Conservation (phyloP, 2,888 invertebrate genomes). For the Amphipyra berbera region DNA sequence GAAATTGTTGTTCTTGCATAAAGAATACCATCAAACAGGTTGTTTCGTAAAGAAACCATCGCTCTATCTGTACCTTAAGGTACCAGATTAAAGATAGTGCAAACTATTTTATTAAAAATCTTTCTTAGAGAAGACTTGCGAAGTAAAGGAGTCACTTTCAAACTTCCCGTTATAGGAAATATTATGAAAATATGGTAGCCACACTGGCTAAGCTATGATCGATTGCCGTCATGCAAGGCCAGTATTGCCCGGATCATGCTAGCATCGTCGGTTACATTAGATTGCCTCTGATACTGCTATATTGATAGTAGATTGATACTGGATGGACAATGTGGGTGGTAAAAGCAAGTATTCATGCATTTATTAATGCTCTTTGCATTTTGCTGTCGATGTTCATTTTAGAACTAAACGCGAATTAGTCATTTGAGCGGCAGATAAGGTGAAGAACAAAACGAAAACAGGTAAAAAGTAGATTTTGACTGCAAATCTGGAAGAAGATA, state of each 20-base stretch:
- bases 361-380: constrained; percentile 1
- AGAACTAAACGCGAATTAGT: neutral
- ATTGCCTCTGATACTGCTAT: constrained; percentile 39
- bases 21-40: constrained; percentile 3
- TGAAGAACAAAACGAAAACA: no score
- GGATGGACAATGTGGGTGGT: constrained; percentile 11
- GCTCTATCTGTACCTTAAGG: neutral
- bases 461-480: no score
- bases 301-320: constrained; percentile 42
- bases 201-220: constrained; percentile 47
- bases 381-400: neutral
- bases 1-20: constrained; percentile 18
- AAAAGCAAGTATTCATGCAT: constrained; percentile 3
- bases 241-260: constrained; percentile 48
- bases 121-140: constrained; percentile 30
- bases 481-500: no score
- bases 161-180: constrained; percentile 37
- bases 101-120: constrained; percentile 52
- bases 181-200: constrained; percentile 51
- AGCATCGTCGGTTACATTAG: constrained; percentile 48
- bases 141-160: constrained; percentile 46
- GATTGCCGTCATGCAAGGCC: constrained; percentile 45
- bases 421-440: no score
- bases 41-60: constrained; percentile 3
- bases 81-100: constrained; percentile 22